Base-by-base conservation (phyloP, 2,113 vertebrate species). In the Hippocampus mohnikei region DNA sequence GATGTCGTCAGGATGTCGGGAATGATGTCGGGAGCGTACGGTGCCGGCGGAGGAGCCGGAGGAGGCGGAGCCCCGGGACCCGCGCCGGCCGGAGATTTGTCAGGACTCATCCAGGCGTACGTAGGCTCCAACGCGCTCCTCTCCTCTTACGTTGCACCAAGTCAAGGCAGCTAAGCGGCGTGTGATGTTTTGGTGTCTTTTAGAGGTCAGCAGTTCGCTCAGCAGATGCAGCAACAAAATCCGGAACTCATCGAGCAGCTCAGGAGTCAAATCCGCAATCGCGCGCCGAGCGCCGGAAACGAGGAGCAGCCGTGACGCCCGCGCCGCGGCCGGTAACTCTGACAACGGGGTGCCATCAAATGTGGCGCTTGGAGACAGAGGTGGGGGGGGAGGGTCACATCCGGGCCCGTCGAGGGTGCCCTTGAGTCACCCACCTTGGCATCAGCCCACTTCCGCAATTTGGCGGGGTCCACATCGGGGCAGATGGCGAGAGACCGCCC, bases 221-320 rank as follows among this genome's bases (percentile, higher is more conserved):
- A 98, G 87, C 96, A 97, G 91, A 97, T 98, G 95, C 96, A 98
- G 85, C 95, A 96, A 89, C 94, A 98, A 88, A 98, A 98, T 44
- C 96, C 96, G 0, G 97, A 98, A 79, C 88, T 98, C 10, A 97
- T 98, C 37, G 96, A 98, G 76, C 94, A 97, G 89, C 90, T 98
- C 59, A 90, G 97, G 23, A 98, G 93, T 86, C 95, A 97, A 77
- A 95, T 97, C 13, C 92, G 95, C 52, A 98, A 95, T 86, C 92
- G 95, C 70, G 91, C 94, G 37, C 95, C 96, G 25, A 98, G 96
- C 25, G 90, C 95, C 73, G 94, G 96, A 77, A 95, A 94, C 0
- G 97, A 98, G 0, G 96, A 97, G 21, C 95, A 95, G 87, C 95
- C 88, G 12, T 93, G 91, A 93, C 83, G 18, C 48, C 8, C 1